Evolutionary conservation across 2,113 vertebrate species (phyloP).

Genomic region (Eudorcas thomsonii): DNA sequence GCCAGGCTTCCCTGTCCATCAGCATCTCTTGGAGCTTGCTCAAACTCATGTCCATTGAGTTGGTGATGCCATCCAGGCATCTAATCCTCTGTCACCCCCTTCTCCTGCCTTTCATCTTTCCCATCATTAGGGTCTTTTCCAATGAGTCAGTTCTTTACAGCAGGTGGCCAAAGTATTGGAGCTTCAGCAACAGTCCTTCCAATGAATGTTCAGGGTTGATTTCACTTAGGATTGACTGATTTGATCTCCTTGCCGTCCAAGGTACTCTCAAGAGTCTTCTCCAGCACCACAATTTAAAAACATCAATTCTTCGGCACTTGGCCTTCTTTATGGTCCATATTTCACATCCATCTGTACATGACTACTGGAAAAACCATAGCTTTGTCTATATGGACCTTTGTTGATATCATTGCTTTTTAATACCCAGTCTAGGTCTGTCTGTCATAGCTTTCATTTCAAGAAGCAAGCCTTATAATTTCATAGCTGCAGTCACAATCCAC

Average conservation of each 20-base stretch:
- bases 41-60: not conserved
- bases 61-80: not conserved
- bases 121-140: not conserved
- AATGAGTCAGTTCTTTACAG: not conserved
- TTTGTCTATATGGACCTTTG: not conserved
- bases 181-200: not conserved
- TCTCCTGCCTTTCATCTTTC: not conserved
- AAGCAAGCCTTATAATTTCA: not conserved
- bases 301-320: not conserved
- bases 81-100: accelerated
- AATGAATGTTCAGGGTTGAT: not conserved
- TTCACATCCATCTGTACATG: not conserved
- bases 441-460: not conserved
- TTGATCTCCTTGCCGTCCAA: not conserved
- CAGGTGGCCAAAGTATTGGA: not conserved
- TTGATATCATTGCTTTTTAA: not conserved
- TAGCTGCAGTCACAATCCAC: not conserved
- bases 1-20: not conserved
- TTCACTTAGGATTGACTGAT: not conserved
- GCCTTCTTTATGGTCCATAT: not conserved
- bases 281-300: not conserved
- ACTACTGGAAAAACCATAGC: not conserved
- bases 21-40: not conserved
- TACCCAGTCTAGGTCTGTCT: not conserved
- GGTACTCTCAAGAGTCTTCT: not conserved